Base-by-base conservation (phyloP, 2,113 vertebrate species). In the Manacus vitellinus region DNA sequence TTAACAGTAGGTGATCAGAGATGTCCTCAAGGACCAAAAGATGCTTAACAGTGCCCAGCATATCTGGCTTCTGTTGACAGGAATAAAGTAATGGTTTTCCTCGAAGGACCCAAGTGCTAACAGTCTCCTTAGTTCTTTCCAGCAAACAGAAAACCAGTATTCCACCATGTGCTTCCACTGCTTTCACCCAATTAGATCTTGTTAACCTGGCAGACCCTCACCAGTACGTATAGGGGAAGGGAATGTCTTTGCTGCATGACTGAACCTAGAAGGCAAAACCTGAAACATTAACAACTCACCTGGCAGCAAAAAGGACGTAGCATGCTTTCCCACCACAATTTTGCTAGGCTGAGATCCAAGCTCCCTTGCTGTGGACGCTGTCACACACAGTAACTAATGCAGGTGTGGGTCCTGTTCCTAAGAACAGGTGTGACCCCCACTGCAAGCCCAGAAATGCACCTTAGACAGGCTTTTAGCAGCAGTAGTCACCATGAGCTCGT, bases 381-480 rank as follows among this genome's bases (percentile, higher is more conserved):
- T 14, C 46, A 62, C 1, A 10, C 21, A 35, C 23, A 51, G 23
- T 67, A 75, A 51, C 43, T 33, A 62, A n/a, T 9, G 9, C 46
- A 78, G 35, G 15, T 30, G 12, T 63, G 21, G 10, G 25, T 39
- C 8, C 14, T 39, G 52, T 3, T 68, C 43, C 18, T 37, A 30
- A 70, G 46, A 71, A 43, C 4, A 44, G 30, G 25, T 2, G 3
- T 2, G 5, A 70, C 7, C 1, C 20, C 2, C 8, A 14, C 14
- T 70, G 18, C 16, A 52, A 3, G 5, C 37, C 55, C 55, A 74
- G 73, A 95, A 81, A 89, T 5, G 23, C 11, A 63, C 4, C n/a
- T 41, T 46, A 49, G n/a, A 59, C 33, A 55, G 54, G 37, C 7
- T 56, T n/a, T 49, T 58, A 25, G 30, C 28, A 54, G 24, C 31